Evolutionary conservation across 2,797 vertebrate genomes (phyloP).

Genomic region (Squalus acanthias): DNA sequence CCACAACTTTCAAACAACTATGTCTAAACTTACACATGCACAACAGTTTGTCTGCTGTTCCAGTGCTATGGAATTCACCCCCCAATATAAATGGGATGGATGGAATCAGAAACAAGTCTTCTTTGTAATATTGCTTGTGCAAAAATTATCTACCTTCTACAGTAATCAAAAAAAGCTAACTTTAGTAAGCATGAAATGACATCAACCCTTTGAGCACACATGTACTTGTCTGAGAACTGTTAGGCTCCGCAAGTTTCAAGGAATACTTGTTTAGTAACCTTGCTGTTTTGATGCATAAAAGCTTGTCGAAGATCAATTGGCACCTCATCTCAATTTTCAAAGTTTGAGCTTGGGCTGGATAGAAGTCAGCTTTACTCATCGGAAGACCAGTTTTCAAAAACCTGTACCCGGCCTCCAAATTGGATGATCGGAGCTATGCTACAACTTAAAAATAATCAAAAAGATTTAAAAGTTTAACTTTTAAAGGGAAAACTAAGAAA

Average conservation of each 20-base stretch:
- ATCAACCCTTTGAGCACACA: no score
- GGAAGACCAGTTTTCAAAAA: background rate
- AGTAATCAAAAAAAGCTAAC: no score
- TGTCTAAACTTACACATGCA: background rate
- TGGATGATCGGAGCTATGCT: background rate
- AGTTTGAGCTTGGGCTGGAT: background rate
- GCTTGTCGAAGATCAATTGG: background rate
- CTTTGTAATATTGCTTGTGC: background rate
- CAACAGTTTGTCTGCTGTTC: no score
- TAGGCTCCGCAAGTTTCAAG: background rate
- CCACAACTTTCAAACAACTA: background rate
- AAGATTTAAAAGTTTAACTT: no score
- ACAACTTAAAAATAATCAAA: background rate
- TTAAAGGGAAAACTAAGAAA: background rate
- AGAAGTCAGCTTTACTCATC: background rate
- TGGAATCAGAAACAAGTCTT: background rate
- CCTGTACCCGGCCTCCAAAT: background rate
- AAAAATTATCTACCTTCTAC: no score
- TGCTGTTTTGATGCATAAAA: background rate
- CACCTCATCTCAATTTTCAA: background rate
- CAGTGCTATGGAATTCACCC: background rate
- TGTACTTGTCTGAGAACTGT: background rate
- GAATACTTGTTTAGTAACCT: background rate
- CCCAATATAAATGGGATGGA: background rate
- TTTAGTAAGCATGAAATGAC: no score